Base-by-base conservation (phyloP, 2,113 vertebrate species). In the Gorsachius goisagi region DNA sequence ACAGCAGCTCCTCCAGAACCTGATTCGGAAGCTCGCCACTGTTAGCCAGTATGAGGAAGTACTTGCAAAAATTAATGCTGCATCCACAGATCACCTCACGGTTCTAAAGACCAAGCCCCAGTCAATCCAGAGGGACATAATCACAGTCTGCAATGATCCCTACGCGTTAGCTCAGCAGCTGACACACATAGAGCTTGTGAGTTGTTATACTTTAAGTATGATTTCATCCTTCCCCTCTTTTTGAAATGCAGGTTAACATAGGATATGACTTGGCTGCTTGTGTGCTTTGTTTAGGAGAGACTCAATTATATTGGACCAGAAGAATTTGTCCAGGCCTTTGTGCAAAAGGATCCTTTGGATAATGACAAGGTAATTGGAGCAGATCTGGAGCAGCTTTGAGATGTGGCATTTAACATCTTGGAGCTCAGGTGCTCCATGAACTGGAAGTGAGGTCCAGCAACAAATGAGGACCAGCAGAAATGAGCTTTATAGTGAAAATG, bases 241-340 rank as follows among this genome's bases (percentile, higher is more conserved):
- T 80, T 83, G 84, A 92, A 88, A 60, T 83, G 37, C 45, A 18
- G 11, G n/a, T 72, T 52, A 64, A 88, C 30, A 19, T 35, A 76
- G 69, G 18, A 28, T 89, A 12, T 95, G 90, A 93, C 68, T 66
- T 89, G 75, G 37, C 56, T 89, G 39, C 24, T 94, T 67, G 9
- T 82, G 44, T 93, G 60, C 37, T 96, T 95, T 90, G 41, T 88
- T 64, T 96, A 99, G 99, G 99, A 99, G 96, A 98, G 99, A 76
- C 98, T 99, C 73, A 99, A 98, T 97, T 99, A 99, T 93, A 99
- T 99, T 32, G 99, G 99, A 85, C 99, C 99, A 16, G 99, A 99
- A 95, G 99, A 99, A 90, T 99, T 99, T 84, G 98, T 99, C 82
- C 99, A 99, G 88, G 99, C 99, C 0, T 99, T 99, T 89, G 98